phyloP scores from a whole-genome alignment of 1,140 invertebrate species.

The Drosophila virilis region DNA sequence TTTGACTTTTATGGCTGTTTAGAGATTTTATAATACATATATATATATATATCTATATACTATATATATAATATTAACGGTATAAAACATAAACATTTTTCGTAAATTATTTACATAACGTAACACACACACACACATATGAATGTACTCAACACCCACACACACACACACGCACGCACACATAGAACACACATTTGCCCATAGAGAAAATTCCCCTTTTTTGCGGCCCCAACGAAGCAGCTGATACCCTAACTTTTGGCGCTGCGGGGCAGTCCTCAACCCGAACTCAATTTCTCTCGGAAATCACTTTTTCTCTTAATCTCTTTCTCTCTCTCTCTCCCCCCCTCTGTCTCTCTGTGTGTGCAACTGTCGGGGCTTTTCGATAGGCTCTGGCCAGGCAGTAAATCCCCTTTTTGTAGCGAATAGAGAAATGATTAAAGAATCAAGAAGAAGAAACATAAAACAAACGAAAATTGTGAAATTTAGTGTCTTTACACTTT shows the following conservation, averaged over 20 bases:
- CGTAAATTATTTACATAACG: constrained; percentile 66
- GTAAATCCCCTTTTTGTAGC: constrained; percentile 50
- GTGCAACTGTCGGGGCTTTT: neutral
- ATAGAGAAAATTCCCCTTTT: constrained; percentile 5
- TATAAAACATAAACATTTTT: constrained; percentile 36
- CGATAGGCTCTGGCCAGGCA: neutral
- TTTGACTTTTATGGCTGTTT: constrained; percentile 82
- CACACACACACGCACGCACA: constrained; percentile 24
- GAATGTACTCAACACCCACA: constrained; percentile 8
- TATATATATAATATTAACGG: constrained; percentile 3
- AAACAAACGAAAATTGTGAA: constrained; percentile 81
- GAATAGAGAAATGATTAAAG: constrained; percentile 34
- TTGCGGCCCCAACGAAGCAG: constrained; percentile 13
- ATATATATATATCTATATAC: constrained; percentile 51
- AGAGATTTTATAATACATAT: constrained; percentile 79
- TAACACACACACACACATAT: constrained; percentile 1
- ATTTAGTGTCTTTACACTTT: constrained; percentile 83
- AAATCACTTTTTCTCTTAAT: constrained; percentile 5
- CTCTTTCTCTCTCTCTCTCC: constrained; percentile 1
- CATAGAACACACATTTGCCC: constrained; percentile 11
- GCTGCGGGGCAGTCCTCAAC: constrained; percentile 4
- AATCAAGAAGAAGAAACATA: constrained; percentile 1
- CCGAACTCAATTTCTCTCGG: constrained; percentile 6
- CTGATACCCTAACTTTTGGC: neutral
- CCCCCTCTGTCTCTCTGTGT: constrained; percentile 7